Evolutionary conservation across 2,888 invertebrate genomes (phyloP), one percentile per base, ranked within the genome.

Genomic region (Crossocerus cetratus): DNA sequence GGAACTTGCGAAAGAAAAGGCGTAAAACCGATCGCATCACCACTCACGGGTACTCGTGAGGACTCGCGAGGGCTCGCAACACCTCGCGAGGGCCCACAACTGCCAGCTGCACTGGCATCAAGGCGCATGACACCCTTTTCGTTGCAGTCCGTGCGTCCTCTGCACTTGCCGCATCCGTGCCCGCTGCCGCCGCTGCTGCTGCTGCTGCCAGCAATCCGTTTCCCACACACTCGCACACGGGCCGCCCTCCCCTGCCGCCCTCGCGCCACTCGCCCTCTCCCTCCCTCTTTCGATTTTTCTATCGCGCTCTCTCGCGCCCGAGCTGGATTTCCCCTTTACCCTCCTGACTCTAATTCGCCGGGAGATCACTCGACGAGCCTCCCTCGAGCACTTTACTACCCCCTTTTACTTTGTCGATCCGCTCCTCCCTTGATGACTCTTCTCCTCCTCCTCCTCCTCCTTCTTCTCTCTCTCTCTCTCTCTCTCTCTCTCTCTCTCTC

Each of bases 61-160:
- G 32, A 32, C 32, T 32, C 32, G 32, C 32, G 32, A 32, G 32
- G 32, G 32, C 32, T 32, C 32, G 32, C 32, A 32, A 32, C 32
- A 32, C 32, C 32, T 32, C 32, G 32, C 32, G 32, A 32, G 32
- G 32, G 8, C 32, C 32, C 32, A 11, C 32, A 3, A 44, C 56
- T 22, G 64, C 60, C 74, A 69, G 73, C 66, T 75, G 75, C 75
- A 73, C 70, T 69, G 54, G 70, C 69, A 70, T 23, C 69, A 72
- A 43, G 49, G 72, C 73, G 77, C 66, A 70, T 70, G 74, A 88
- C 88, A 86, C 86, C 85, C 85, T 84, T 86, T 74, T 76, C 82
- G 84, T 84, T 86, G 87, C 86, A 86, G 83, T 82, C 86, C 78
- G 84, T 86, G 87, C 88, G 87, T 86, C 66, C 70, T 70, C 60